A percentile compares a stretch with the other conserved stretches of the same genome.
Evolutionary conservation across 1,140 invertebrate species (phyloP).

Genomic region (Achatina immaculata): DNA sequence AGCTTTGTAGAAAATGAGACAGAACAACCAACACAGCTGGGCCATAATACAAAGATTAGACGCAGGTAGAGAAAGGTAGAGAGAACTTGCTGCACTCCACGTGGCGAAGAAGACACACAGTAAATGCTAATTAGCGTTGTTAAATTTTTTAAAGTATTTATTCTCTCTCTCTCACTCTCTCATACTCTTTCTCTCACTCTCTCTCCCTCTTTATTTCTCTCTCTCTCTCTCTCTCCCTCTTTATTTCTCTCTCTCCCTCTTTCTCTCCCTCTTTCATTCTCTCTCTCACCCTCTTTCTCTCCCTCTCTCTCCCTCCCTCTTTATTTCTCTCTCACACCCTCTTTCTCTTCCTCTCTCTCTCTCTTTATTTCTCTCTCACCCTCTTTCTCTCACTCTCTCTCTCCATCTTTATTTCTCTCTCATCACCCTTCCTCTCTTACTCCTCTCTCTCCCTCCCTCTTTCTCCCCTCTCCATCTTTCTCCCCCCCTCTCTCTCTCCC

Average conservation of each 20-base stretch:
- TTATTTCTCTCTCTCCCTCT: background rate
- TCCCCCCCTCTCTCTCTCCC: background rate
- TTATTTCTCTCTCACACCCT: background rate
- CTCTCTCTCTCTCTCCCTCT: background rate
- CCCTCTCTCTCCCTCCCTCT: too few species aligned
- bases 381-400: background rate
- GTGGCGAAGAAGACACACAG: too few species aligned
- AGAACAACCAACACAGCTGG: too few species aligned
- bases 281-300: background rate
- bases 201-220: background rate
- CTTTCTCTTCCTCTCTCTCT: too few species aligned
- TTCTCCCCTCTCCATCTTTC: background rate
- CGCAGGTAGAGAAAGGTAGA: too few species aligned
- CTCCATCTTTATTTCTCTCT: background rate
- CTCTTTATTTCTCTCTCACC: background rate
- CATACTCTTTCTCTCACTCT: background rate
- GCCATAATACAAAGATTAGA: too few species aligned
- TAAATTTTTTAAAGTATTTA: too few species aligned
- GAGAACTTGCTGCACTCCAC: too few species aligned
- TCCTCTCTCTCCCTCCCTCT: background rate
- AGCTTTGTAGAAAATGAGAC: too few species aligned
- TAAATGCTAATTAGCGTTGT: too few species aligned
- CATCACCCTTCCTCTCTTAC: background rate
- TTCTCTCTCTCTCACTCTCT: constrained; percentile 7
- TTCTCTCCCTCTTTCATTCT: background rate